Evolutionary conservation across 2,797 vertebrate species (phyloP), one percentile per base, ranked within the genome.

Genomic region (Nothura maculosa): DNA sequence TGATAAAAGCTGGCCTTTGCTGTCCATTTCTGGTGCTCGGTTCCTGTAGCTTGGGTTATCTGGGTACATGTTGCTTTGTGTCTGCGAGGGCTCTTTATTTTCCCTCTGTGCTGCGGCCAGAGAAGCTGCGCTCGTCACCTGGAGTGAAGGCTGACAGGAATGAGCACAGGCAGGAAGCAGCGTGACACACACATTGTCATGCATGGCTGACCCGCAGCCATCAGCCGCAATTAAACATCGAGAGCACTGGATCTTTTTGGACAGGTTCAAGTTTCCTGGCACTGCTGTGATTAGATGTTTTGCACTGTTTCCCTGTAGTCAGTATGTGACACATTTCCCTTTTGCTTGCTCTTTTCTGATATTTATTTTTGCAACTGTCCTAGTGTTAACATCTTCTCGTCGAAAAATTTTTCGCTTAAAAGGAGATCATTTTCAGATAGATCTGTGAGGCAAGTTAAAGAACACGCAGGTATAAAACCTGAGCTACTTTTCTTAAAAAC

Each of bases 191-290:
- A 78, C 95, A 97, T 97, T 97, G 97, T 94, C 98, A 98, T 97
- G 98, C 98, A 98, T 98, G 97, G 97, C 97, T 97, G 98, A 97
- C 97, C 97, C 97, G 97, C 97, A 97, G 97, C 98, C 97, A 98
- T 98, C 98, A 98, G 95, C 74, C 97, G 96, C 98, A 98, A 98
- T 98, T 98, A 98, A 98, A 96, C 96, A 95, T 50, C 64, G 90
- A 93, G 95, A 93, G 94, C 95, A 43, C 79, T 22, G 97, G 97
- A 98, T 98, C 97, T 94, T 97, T 98, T 97, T 97, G 96, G 98
- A 98, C 98, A 98, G 98, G 97, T 98, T 98, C 97, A 98, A 98
- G 98, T 98, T 98, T 98, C 96, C 98, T 98, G 98, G 98, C 97
- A 96, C 97, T 98, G 97, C 97, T 94, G 92, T 97, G 98, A 98